A percentile compares a stretch with the other conserved stretches of the same genome.
phyloP scores from a whole-genome alignment of 2,797 vertebrate genomes.

The Pseudotriccus pelzelni region DNA sequence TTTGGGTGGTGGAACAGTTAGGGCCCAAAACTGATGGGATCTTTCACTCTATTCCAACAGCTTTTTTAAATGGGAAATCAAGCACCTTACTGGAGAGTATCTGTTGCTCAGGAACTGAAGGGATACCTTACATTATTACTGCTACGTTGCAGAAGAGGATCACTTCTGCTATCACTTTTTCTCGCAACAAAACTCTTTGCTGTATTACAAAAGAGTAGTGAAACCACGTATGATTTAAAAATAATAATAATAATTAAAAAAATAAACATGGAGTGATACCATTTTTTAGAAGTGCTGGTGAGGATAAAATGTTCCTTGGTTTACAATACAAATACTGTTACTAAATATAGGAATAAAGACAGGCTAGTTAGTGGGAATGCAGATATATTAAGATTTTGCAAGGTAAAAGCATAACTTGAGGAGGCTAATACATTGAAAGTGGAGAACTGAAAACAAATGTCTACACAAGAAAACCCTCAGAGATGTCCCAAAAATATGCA shows the following conservation, averaged over 20 bases:
- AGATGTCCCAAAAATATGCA: background rate
- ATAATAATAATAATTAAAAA: background rate
- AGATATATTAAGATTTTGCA: background rate
- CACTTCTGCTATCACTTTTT: background rate
- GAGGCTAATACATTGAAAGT: background rate
- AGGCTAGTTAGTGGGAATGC: background rate
- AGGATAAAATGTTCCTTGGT: background rate
- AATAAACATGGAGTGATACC: background rate
- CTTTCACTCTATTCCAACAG: background rate
- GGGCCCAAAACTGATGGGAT: background rate
- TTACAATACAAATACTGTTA: background rate
- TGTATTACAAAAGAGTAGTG: background rate
- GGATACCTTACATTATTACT: background rate
- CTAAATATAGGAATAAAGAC: background rate
- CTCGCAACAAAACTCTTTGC: background rate
- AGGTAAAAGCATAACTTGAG: background rate
- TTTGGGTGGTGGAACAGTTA: background rate
- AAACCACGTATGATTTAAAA: background rate
- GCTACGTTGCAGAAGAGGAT: background rate
- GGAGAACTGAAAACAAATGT: background rate
- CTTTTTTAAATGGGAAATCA: background rate
- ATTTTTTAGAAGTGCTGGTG: background rate
- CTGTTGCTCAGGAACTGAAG: background rate
- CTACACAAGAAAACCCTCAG: background rate
- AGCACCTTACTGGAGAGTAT: background rate